These are phyloP conservation scores for Mungos mungo DNA, from an alignment of 2,113 vertebrate genomes.

Conservation along the genomic window DNA sequence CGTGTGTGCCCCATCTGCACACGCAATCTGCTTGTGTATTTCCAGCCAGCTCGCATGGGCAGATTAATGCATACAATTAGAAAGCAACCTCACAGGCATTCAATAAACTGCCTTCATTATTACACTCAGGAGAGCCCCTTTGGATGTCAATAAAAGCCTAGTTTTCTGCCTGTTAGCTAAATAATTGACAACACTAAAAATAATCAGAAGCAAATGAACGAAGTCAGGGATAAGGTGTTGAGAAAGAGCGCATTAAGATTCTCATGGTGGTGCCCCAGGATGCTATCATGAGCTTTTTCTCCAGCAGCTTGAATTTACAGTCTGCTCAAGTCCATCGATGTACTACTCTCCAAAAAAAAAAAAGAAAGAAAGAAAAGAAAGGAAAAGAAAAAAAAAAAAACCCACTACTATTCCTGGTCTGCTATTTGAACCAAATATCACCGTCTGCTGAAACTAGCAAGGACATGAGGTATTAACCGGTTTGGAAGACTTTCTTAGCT, in stretches of 20 bases:
- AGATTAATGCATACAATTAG: slow-evolving; percentile 90
- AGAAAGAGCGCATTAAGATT: slow-evolving; percentile 48
- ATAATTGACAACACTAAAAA: slow-evolving; percentile 88
- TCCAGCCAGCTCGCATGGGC: slow-evolving; percentile 87
- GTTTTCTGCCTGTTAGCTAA: slow-evolving; percentile 90
- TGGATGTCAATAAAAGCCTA: slow-evolving; percentile 88
- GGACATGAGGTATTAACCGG: slow-evolving; percentile 62
- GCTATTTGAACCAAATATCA: slow-evolving; percentile 71
- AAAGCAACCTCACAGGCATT: slow-evolving; percentile 89
- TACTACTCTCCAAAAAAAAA: slow-evolving; percentile 59
- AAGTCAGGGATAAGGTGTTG: slow-evolving; percentile 76
- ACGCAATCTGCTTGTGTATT: slow-evolving; percentile 88
- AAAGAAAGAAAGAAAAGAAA: no score
- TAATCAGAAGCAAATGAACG: slow-evolving; percentile 85
- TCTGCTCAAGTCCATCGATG: slow-evolving; percentile 65
- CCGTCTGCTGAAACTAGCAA: slow-evolving; percentile 63
- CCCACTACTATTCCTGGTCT: slow-evolving; percentile 51
- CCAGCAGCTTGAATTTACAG: slow-evolving; percentile 49
- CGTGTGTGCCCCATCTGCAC: slow-evolving; percentile 84
- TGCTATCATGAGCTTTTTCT: not conserved
- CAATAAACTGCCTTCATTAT: slow-evolving; percentile 89
- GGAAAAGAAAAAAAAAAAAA: no score
- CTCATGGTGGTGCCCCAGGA: not conserved
- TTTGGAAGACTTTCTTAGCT: slow-evolving; percentile 75
- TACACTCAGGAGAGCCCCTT: slow-evolving; percentile 89